Percentiles rank a stretch among this genome's conserved stretches.
Evolutionary conservation across 2,113 vertebrate species (phyloP).

Genomic region (Isurus oxyrinchus): DNA sequence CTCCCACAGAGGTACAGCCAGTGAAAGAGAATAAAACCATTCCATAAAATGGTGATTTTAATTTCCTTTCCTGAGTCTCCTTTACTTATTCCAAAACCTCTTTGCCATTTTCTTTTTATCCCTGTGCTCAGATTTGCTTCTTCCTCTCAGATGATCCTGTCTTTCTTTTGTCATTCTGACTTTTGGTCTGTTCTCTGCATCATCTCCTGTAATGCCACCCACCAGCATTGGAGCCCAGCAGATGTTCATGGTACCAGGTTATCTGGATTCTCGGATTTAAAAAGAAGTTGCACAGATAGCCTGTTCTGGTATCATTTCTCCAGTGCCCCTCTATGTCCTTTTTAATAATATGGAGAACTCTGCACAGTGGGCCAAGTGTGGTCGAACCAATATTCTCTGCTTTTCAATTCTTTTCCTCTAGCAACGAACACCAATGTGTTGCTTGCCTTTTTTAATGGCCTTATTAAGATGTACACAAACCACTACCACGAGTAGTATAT

Average conservation of each 20-base stretch:
- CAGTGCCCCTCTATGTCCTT: too few relatives aligned
- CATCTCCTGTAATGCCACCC: background rate
- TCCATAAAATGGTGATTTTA: background rate
- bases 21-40: background rate
- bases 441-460: too few relatives aligned
- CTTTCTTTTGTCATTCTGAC: background rate
- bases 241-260: too few relatives aligned
- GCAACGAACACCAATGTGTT: too few relatives aligned
- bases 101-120: background rate
- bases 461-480: too few relatives aligned
- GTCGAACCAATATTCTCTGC: too few relatives aligned
- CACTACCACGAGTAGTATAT: too few relatives aligned
- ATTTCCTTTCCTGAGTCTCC: background rate
- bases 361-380: too few relatives aligned
- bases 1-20: background rate
- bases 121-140: background rate
- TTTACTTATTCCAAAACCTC: background rate
- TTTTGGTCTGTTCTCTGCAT: background rate
- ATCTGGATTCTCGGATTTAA: background rate
- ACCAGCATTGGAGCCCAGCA: background rate
- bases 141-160: background rate
- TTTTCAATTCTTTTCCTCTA: too few relatives aligned
- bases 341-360: too few relatives aligned
- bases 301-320: too few relatives aligned
- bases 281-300: background rate